These are phyloP conservation scores for Euura lappo DNA, from an alignment of 1,140 invertebrate species.

Conservation along the genomic window DNA sequence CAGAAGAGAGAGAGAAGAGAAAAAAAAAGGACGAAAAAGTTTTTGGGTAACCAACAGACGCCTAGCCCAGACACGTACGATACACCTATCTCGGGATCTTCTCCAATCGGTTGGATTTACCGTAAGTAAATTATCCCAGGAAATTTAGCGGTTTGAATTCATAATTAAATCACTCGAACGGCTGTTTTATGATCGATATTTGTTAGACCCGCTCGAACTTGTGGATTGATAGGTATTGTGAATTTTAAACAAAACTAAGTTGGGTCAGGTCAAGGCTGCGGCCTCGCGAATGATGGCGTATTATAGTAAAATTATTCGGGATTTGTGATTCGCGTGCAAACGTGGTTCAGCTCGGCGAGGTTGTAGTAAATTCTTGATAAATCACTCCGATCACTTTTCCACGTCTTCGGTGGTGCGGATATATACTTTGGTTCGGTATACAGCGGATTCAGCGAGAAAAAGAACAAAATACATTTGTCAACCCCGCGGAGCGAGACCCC, in stretches of 20 bases:
- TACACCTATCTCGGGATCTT: slow-evolving; percentile 1
- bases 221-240: no score
- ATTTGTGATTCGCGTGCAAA: background rate
- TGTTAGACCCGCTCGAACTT: no score
- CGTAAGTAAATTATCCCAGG: no score
- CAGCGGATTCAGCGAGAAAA: background rate
- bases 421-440: no score
- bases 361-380: background rate
- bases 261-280: background rate
- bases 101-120: background rate
- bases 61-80: background rate
- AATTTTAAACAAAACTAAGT: no score
- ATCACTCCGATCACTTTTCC: background rate
- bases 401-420: background rate
- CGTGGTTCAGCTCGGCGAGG: no score
- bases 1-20: slow-evolving; percentile 14
- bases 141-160: no score
- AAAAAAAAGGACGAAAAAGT: background rate
- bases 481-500: background rate
- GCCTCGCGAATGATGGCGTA: background rate
- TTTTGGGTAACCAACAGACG: background rate
- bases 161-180: no score
- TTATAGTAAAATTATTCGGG: background rate
- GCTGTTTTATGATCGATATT: no score
- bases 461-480: background rate